Evolutionary conservation across 2,888 invertebrate genomes (phyloP), one percentile per base, ranked within the genome.

Genomic region (Stenichneumon culpator): DNA sequence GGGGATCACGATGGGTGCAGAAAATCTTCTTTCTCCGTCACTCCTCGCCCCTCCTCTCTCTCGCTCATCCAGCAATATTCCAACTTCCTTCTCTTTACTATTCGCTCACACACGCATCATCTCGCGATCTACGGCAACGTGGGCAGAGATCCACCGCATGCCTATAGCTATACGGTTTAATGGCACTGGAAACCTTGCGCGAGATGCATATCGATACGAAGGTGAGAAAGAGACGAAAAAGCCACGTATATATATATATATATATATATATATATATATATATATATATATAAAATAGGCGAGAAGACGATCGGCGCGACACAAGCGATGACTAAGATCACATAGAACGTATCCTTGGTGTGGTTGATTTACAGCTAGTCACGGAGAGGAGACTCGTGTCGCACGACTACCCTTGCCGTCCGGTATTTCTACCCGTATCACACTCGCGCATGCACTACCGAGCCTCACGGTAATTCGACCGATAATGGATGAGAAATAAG

Each of bases 321-420:
- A 86, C 82, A 81, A 82, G 73, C 84, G 86, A 88, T 88, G 78
- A 88, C 82, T 83, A 84, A 86, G 83, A 87, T 86, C 86, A 65
- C 73, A 70, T 80, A 80, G 52, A 80, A 79, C 72, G 44, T 69
- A 63, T 81, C 67, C 70, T 60, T 67, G 74, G 89, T 91, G 91
- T 87, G 92, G 92, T 91, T 91, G 90, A 91, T 92, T 91, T 92
- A 92, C 92, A 92, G 92, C 92, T 92, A 91, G 86, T 86, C 52
- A 36, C 54, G 83, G 65, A 81, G 80, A 77, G 78, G 79, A 75
- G 72, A 57, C 63, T 86, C 77, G 81, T 83, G 83, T 84, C 82
- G 80, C 87, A 86, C 85, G 83, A 83, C 87, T 79, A 82, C 81
- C 85, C 85, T 83, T 81, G 36, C 47, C 32, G 65, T 80, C 68